Conservation (phyloP, 1,140 invertebrate species). For the Triops cancriformis region DNA sequence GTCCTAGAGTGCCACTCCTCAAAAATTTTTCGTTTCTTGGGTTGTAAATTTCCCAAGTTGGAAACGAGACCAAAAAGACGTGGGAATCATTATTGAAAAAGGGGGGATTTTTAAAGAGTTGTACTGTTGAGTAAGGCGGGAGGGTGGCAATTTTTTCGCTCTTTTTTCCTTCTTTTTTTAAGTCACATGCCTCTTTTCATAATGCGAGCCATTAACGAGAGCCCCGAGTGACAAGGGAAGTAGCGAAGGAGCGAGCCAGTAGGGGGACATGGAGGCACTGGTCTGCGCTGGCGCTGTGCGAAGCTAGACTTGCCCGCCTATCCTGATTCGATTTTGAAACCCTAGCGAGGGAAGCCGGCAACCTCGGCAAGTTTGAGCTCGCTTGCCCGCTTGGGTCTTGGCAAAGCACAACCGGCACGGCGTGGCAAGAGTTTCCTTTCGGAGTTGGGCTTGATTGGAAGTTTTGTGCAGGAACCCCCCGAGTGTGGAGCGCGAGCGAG, state of each 20-base stretch:
- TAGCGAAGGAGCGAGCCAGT: not conserved
- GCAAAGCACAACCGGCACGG: not conserved
- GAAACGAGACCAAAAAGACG: not conserved
- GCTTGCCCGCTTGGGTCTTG: not conserved
- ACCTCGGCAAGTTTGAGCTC: not conserved
- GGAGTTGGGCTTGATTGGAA: constrained; percentile 2
- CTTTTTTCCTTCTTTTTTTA: not conserved
- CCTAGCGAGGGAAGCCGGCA: not conserved
- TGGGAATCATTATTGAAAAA: not conserved
- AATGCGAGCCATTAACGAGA: not conserved
- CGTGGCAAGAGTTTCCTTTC: not conserved
- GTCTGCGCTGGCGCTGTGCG: not conserved
- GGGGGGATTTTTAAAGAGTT: not conserved
- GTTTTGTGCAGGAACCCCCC: not conserved
- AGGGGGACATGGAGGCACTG: not conserved
- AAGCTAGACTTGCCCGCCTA: not conserved
- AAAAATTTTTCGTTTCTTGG: not conserved
- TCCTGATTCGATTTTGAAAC: constrained; percentile 10
- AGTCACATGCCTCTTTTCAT: not conserved
- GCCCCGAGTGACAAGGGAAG: not conserved
- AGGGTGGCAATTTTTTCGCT: not conserved
- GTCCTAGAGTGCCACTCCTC: not conserved
- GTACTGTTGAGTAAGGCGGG: not conserved
- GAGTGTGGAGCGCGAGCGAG: not conserved
- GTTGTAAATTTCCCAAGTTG: not conserved